Conservation (phyloP, 2,113 vertebrate species). For the Lepus americanus region DNA sequence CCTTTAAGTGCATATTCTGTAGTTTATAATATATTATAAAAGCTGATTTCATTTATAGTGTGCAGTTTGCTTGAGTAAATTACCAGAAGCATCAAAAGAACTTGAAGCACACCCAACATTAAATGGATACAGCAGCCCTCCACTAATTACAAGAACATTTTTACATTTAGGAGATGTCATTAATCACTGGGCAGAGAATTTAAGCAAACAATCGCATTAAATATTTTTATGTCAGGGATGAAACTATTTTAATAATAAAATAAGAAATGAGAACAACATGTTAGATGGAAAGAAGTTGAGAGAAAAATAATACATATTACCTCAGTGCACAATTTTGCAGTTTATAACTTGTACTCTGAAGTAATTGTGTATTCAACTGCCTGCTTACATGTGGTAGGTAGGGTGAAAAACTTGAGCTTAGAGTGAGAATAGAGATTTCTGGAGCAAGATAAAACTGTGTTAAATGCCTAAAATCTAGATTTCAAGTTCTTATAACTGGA, state of each 20-base stretch:
- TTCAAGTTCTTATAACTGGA: conserved; percentile 69
- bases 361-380: conserved; percentile 10
- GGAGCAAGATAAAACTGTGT: conserved; percentile 74
- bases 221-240: not conserved
- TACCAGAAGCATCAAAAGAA: conserved; percentile 59
- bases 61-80: conserved; percentile 57
- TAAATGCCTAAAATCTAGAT: conserved; percentile 76
- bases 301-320: conserved; percentile 13
- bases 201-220: not conserved
- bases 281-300: conserved; percentile 15
- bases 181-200: conserved; percentile 49
- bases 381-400: not conserved
- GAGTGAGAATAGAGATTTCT: conserved; percentile 39
- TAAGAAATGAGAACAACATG: conserved; percentile 40
- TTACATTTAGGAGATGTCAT: conserved; percentile 59
- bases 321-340: not conserved
- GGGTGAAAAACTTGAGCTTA: conserved; percentile 13
- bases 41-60: conserved; percentile 35
- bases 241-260: conserved; percentile 49
- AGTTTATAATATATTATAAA: conserved; percentile 1
- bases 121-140: conserved; percentile 12
- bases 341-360: conserved; percentile 27
- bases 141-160: conserved; percentile 57
- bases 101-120: conserved; percentile 43
- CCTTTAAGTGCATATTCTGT: conserved; percentile 29